Conservation (phyloP, 2,113 vertebrate species). For the Oxyura jamaicensis region DNA sequence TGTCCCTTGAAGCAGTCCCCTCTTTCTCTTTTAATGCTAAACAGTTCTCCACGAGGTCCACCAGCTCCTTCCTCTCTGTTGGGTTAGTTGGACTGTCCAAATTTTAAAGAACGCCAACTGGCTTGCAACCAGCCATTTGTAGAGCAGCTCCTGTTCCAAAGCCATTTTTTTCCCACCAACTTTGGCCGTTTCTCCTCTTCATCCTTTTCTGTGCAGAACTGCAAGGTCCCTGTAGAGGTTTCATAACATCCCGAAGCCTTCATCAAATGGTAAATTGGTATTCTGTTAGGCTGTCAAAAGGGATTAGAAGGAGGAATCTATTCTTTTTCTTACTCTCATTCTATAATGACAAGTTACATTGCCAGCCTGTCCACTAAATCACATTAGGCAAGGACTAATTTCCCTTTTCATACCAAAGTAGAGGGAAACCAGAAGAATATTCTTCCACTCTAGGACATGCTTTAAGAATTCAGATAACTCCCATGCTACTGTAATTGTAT, state of each 20-base stretch:
- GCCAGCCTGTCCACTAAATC: conserved; percentile 57
- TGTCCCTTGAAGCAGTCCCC: neutral
- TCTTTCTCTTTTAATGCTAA: neutral
- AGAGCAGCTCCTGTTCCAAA: neutral
- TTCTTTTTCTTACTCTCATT: conserved; percentile 53
- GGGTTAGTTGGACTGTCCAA: neutral
- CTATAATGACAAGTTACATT: conserved; percentile 59
- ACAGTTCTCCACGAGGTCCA: neutral
- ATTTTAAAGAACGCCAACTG: conserved; percentile 31
- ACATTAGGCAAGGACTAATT: conserved; percentile 58
- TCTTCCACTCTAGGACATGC: neutral
- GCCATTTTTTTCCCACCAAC: neutral
- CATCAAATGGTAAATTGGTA: conserved; percentile 61
- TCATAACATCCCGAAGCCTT: conserved; percentile 55
- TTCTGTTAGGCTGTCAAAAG: conserved; percentile 63
- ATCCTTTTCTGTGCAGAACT: conserved; percentile 11
- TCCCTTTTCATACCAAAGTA: conserved; percentile 39
- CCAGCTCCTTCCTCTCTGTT: neutral
- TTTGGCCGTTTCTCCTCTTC: conserved; percentile 38
- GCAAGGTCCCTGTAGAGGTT: conserved; percentile 53
- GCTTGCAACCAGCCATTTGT: conserved; percentile 5
- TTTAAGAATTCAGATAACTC: neutral
- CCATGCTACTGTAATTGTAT: neutral
- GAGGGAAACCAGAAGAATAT: neutral
- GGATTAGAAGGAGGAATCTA: conserved; percentile 57